These are phyloP conservation scores for Proteles cristata DNA, from an alignment of 2,113 vertebrate species.

Conservation along the genomic window DNA sequence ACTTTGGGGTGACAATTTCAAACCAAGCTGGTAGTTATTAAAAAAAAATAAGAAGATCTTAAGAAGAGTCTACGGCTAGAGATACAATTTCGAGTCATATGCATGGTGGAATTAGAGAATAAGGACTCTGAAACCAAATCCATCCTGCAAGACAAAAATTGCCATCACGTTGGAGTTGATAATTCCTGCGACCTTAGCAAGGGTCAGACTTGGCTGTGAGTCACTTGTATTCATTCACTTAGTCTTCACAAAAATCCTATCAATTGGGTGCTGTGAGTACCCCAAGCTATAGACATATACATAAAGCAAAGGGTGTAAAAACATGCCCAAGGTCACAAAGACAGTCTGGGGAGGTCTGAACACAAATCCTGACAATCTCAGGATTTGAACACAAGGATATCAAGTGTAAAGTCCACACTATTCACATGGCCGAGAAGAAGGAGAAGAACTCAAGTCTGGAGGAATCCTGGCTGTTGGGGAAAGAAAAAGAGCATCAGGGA, in stretches of 20 bases:
- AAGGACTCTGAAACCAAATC: not conserved
- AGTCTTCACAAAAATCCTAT: not conserved
- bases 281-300: fast-evolving
- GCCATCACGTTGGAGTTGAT: not conserved
- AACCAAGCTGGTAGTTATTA: not conserved
- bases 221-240: not conserved
- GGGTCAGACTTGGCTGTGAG: not conserved
- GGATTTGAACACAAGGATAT: not conserved
- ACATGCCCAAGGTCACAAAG: too few species aligned
- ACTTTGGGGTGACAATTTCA: not conserved
- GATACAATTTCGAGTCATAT: not conserved
- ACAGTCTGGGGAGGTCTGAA: not conserved
- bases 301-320: too few species aligned
- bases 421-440: not conserved
- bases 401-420: not conserved
- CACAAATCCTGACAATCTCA: not conserved
- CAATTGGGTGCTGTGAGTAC: not conserved
- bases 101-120: not conserved
- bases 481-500: too few species aligned
- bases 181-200: not conserved
- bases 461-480: not conserved
- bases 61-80: not conserved
- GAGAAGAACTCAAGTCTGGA: not conserved
- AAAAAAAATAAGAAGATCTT: not conserved
- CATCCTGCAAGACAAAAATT: not conserved